Base-by-base conservation (phyloP, 2,113 vertebrate genomes). In the Saccopteryx bilineata region DNA sequence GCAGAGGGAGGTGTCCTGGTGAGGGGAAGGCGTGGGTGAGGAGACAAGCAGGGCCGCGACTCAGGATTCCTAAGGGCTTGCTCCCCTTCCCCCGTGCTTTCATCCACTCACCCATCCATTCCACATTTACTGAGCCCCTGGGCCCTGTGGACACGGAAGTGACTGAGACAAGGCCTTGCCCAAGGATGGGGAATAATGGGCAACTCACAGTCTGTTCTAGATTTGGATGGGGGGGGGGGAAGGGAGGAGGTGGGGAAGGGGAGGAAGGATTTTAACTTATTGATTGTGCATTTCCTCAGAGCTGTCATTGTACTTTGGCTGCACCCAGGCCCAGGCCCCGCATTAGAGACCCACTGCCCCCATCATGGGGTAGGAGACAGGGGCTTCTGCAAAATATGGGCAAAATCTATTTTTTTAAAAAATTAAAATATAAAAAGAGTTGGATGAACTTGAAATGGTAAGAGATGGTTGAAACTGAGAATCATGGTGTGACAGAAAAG, bases 191-290 rank as follows among this genome's bases (percentile, higher is more conserved):
- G 63, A 10, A 24, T 15, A 1, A n/a, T 61, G 28, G 65, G 19
- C 10, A 65, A 6, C 5, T 24, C 74, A 78, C 8, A 91, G 33
- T 93, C 52, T 89, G 52, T 74, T 72, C n/a, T 94, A 71, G 81
- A 84, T 56, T 68, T 50, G 66, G 52, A 50, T 54, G 31, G 14
- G 23, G 69, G 19, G 19, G 46, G 15, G 48, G 69, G 19, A 91
- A 14, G 50, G 72, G 23, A 5, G 21, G 17, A 71, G 5, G 2
- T 21, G 19, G 63, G 75, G 5, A 18, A 11, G 19, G 39, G 61
- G 74, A 15, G 39, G 60, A 79, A 26, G 17, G 54, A n/a, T 79
- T 97, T 89, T 97, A 96, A 97, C 90, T 97, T 98, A 97, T 96
- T 91, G 48, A 74, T 66, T 86, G 78, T 84, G 78, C 76, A 82